Conservation (phyloP, 30 jellyfish, hydroid and myxozoan genomes). For the Haliclystus octoradiatus region DNA sequence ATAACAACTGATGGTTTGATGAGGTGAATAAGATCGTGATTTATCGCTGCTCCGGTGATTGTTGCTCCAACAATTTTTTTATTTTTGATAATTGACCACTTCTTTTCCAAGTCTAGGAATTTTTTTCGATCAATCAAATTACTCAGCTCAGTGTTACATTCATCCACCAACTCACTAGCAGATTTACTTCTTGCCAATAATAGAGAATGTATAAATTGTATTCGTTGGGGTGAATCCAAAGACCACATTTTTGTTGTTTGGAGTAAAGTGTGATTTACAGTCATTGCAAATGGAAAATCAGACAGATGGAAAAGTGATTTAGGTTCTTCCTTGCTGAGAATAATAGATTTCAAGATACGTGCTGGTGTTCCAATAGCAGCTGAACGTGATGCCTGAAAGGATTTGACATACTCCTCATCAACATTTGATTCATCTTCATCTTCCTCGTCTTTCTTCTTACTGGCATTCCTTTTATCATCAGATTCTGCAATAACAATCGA, state of each 20-base stretch:
- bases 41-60: conserved; percentile 59
- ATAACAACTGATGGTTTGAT: conserved; percentile 39
- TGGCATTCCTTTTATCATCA: conserved; percentile 9
- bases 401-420: conserved; percentile 34
- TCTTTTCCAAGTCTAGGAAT: conserved; percentile 27
- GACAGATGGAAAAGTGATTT: conserved; percentile 1
- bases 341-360: not conserved
- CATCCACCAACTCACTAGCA: too few relatives aligned
- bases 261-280: not conserved
- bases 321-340: not conserved
- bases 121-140: too few relatives aligned
- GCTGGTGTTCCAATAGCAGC: conserved; percentile 13
- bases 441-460: conserved; percentile 5
- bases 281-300: conserved; percentile 8
- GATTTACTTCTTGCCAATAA: too few relatives aligned
- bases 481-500: not conserved
- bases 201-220: conserved; percentile 19
- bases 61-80: conserved; percentile 40
- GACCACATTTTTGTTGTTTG: conserved; percentile 26
- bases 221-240: conserved; percentile 2
- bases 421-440: conserved; percentile 17
- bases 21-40: conserved; percentile 22
- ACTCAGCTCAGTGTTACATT: too few relatives aligned
- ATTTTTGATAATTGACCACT: conserved; percentile 12
- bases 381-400: conserved; percentile 6